These are phyloP conservation scores for Sphecodes monilicornis DNA, from an alignment of 2,888 invertebrate species.

Conservation along the genomic window DNA sequence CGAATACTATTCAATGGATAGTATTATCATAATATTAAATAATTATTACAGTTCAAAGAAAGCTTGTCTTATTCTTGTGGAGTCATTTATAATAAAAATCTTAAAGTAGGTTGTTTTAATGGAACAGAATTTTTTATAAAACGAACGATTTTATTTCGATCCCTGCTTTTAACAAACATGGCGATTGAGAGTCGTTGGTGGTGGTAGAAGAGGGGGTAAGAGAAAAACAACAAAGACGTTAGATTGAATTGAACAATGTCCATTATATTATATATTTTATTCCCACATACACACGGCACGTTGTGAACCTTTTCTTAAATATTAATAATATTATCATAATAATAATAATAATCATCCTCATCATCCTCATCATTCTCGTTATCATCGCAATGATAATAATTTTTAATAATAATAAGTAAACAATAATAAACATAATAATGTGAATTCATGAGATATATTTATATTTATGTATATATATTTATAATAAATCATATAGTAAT, in stretches of 20 bases:
- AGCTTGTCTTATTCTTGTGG: not conserved
- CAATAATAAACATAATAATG: slow-evolving; percentile 82
- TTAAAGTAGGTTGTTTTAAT: not conserved
- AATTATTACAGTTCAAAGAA: not conserved
- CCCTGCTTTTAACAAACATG: not conserved
- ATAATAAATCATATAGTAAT: slow-evolving; percentile 84
- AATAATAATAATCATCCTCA: slow-evolving; percentile 74
- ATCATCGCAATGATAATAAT: slow-evolving; percentile 76
- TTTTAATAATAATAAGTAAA: slow-evolving; percentile 77
- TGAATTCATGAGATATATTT: slow-evolving; percentile 81
- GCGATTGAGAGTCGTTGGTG: not conserved
- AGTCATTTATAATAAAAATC: not conserved
- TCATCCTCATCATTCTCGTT: slow-evolving; percentile 63
- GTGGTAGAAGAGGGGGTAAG: slow-evolving; percentile 7
- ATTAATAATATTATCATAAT: slow-evolving; percentile 84
- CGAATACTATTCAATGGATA: no score
- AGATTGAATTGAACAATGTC: slow-evolving; percentile 93
- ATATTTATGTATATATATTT: slow-evolving; percentile 77
- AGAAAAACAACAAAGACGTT: slow-evolving; percentile 63
- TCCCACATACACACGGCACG: slow-evolving; percentile 96
- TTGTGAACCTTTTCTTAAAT: slow-evolving; percentile 95
- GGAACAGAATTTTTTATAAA: not conserved
- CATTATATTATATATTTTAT: slow-evolving; percentile 92
- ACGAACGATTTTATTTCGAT: not conserved
- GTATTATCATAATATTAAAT: no score